Base-by-base conservation (phyloP, 1,140 invertebrate genomes). In the Cherax destructor region DNA sequence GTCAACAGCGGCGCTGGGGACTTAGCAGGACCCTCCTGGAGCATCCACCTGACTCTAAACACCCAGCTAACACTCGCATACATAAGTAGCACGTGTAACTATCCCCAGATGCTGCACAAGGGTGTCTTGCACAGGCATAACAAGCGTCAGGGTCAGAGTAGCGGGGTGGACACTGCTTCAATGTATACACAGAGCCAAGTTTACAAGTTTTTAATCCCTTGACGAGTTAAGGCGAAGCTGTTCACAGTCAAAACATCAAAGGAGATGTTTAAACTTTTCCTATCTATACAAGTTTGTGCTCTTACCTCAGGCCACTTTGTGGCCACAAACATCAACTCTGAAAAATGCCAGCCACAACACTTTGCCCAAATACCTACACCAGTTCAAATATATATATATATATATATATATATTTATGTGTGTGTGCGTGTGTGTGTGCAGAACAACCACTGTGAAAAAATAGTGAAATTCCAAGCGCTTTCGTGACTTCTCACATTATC, bases 221-320 rank as follows among this genome's bases (percentile, higher is more conserved):
- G 13, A 50, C 47, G 79, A 81, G 79, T 81, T 81, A 81, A 56
- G 50, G 24, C 79, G 49, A 81, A 81, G 79, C 50, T 81, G 79
- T 47, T 24, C 24, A 21, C 47, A 81, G 49, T 81, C 79, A 81
- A 81, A 81, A 81, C 79, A 81, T 81, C 79, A 81, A 81, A 81
- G 79, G n/a, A 7, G 56, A 81, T 52, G 79, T 30, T 81, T 81
- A 56, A 81, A 81, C 79, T 81, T 81, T 81, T 81, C 79, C 79
- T 81, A 81, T 81, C 79, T 81, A 59, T 74, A 74, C 24, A 74
- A 74, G 69, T 74, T 74, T 21, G 6, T 74, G 69, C 5, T 56
- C 52, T n/a, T 74, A 3, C 69, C 69, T 74, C n/a, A 30, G 69
- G 69, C 6, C 69, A 74, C 13, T 74, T 74, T 74, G 6, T 9